Percentiles rank a stretch among this genome's conserved stretches.
Evolutionary conservation across 92 coral and sea anemone genomes (phyloP).

Genomic region (Porites divaricata): DNA sequence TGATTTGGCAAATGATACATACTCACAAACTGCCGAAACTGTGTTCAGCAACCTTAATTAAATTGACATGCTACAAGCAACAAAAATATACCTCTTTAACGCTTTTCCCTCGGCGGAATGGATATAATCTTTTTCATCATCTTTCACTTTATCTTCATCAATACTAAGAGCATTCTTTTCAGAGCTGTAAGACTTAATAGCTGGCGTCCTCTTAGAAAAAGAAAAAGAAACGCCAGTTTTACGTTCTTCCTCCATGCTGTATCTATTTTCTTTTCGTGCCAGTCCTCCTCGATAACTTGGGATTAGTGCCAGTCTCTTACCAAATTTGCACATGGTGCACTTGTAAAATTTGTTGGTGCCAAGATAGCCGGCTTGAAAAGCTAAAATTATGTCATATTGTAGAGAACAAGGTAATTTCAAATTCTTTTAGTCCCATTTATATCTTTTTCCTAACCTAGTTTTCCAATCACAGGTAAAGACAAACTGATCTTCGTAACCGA

Average conservation of each 20-base stretch:
- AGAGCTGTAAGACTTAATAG: constrained; percentile 18
- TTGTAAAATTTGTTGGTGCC: background rate
- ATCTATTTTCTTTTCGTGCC: background rate
- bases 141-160: constrained; percentile 7
- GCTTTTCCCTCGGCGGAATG: constrained; percentile 93
- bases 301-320: constrained; percentile 13
- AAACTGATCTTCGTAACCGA: constrained; percentile 91
- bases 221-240: constrained; percentile 57
- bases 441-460: background rate
- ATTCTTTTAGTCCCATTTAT: background rate
- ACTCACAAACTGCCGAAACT: too few relatives aligned
- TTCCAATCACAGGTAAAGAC: constrained; percentile 84
- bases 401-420: constrained; percentile 85
- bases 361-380: constrained; percentile 12
- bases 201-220: constrained; percentile 61
- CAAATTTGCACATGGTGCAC: constrained; percentile 47
- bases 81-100: constrained; percentile 67
- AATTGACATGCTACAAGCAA: too few relatives aligned
- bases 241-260: constrained; percentile 69
- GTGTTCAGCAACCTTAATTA: too few relatives aligned
- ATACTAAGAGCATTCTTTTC: constrained; percentile 11
- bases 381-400: constrained; percentile 85
- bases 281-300: constrained; percentile 1
- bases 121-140: constrained; percentile 78
- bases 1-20: too few relatives aligned